Evolutionary conservation across 2,888 invertebrate species (phyloP), one percentile per base, ranked within the genome.

Genomic region (Lithodes maja): DNA sequence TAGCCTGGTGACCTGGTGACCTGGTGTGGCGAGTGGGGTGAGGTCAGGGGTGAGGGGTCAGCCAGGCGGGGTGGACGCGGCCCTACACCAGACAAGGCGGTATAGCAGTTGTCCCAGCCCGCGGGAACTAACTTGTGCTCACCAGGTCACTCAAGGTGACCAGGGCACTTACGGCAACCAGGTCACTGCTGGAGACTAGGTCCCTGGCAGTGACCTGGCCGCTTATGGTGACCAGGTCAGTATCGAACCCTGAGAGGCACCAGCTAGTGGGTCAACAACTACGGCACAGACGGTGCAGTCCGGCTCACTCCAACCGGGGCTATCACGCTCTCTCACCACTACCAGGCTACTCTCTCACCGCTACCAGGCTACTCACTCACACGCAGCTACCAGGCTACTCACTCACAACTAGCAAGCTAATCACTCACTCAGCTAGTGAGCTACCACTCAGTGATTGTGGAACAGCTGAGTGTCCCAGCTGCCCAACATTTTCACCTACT

Each of bases 51-150:
- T 49, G 55, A 50, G n/a, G 61, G 71, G 52, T 78, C 79, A 80
- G 79, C 33, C 52, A 17, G 85, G 85, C 52, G 77, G 77, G 80
- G 86, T 69, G 74, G 85, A 49, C 75, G 77, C 7, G 50, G 86
- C 80, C 86, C 86, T 80, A 86, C 86, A 86, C 86, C 55, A 54
- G 71, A 74, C 53, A 71, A 80, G 80, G 80, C 54, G 69, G 86
- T 71, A 86, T 79, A 86, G 79, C 53, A 80, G 86, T 79, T 78
- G 85, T 85, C 85, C 85, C 85, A 85, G 85, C 85, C 85, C 85
- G 15, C 79, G 85, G 85, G 79, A 85, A 79, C 61, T 79, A 69
- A 69, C 82, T 83, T 69, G 52, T 68, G 52, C 71, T 50, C 52
- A 69, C 68, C 52, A 69, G 68, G 68, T 83, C 61, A 68, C 69